Evolutionary conservation across 2,888 invertebrate genomes (phyloP), one percentile per base, ranked within the genome.

Genomic region (Matsumyia berberina): DNA sequence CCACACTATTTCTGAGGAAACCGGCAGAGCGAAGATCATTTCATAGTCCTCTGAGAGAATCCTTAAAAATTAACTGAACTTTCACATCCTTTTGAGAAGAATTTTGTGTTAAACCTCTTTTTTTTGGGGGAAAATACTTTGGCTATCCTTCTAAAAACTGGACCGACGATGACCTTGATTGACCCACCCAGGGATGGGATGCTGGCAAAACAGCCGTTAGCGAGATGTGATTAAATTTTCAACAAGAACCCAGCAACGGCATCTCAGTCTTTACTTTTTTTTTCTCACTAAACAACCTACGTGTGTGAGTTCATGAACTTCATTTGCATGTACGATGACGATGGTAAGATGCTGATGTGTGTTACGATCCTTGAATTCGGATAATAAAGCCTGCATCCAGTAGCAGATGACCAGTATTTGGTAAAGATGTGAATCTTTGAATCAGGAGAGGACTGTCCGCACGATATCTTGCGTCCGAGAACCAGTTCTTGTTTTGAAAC

Each of bases 221-320:
- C 19, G 72, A 77, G 69, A 74, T 80, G 69, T 64, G 57, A 85
- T 85, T 73, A 80, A 74, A 55, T 80, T 85, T 85, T 74, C 80
- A 74, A 79, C 73, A 69, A 58, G 64, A 67, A 66, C 72, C 17
- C 44, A 66, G 35, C 33, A 49, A 44, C 17, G 12, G 12, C 49
- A n/a, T 46, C 46, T 35, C 46, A 49, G 42, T 60, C 42, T 24
- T 4, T 24, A 3, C 24, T 24, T 24, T 24, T 24, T 70, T 3
- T 39, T n/a, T 35, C 37, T 44, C 44, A 62, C 49, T 35, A 31
- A n/a, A 12, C 24, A 60, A 31, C 53, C 39, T 4, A 19, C 2
- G 24, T 42, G 64, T 29, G 37, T 64, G 39, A 70, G 85, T 80
- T 80, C 80, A 80, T 74, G 85, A 85, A 80, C 74, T 66, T 57